These are phyloP conservation scores for Struthidea cinerea DNA, from an alignment of 2,113 vertebrate genomes.

Conservation along the genomic window DNA sequence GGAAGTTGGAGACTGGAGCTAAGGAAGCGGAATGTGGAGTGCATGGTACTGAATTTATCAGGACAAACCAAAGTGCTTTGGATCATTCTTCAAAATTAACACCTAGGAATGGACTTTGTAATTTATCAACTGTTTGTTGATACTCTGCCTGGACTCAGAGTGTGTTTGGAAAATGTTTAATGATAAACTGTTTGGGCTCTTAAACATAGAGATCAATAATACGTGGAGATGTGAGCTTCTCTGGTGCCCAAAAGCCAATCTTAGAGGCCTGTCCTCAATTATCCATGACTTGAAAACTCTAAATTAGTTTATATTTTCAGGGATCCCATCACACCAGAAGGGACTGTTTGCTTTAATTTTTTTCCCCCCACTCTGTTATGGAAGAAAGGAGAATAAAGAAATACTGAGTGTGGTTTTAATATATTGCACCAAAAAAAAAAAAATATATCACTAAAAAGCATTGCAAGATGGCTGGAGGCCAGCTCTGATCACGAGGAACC, in stretches of 20 bases:
- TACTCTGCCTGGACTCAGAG: background rate
- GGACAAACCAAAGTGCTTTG: background rate
- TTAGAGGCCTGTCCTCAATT: background rate
- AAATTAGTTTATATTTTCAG: background rate
- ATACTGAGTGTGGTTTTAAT: background rate
- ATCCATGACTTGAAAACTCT: background rate
- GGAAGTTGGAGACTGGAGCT: background rate
- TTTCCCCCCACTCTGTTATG: rapidly evolving
- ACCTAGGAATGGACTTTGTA: background rate
- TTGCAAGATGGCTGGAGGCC: background rate
- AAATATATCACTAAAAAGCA: background rate
- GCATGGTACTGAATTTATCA: background rate
- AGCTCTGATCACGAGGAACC: background rate
- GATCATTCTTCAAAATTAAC: background rate
- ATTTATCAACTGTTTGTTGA: background rate
- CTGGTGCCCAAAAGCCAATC: background rate
- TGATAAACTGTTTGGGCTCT: background rate
- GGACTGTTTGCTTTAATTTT: background rate
- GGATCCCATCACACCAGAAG: background rate
- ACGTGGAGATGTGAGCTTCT: background rate
- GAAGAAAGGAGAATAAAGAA: background rate
- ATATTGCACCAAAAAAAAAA: background rate
- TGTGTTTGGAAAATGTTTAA: background rate
- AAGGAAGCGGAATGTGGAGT: background rate
- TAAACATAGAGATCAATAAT: background rate